Evolutionary conservation across 1,140 invertebrate genomes (phyloP), one percentile per base, ranked within the genome.

Genomic region (Thrips palmi): DNA sequence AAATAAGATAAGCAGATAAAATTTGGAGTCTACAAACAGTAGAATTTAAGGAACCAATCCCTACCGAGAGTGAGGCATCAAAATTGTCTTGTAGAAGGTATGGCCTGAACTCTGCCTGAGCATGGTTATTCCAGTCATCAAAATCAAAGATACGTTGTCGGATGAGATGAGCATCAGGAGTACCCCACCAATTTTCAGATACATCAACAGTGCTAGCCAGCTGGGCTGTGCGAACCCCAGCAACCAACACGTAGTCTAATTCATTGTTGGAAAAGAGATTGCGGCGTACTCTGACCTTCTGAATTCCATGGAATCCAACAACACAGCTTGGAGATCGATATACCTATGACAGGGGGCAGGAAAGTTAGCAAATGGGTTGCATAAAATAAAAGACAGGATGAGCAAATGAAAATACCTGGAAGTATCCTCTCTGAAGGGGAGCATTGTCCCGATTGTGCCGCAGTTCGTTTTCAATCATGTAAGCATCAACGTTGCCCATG

Each of bases 51-150:
- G 17, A 12, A 21, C n/a, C 33, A 31, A 23, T 14, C 42, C 44
- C 47, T 43, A 52, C 62, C 0, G 82, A 86, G n/a, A 82, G 61
- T 40, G 76, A 79, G 0, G 74, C 68, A 43, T 79, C 72, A 47
- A 85, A 71, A 32, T 67, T 63, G 47, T 85, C 70, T 52, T 74
- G 74, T 25, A 74, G 65, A 25, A 96, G 65, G 56, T 77, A 98
- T 0, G 92, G 93, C 40, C 72, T 67, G 56, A 81, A 98, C 14
- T 77, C 67, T 0, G 89, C 91, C 24, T 92, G 71, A 0, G 91
- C 89, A 56, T 91, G 92, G 59, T 89, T 88, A 54, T 98, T 99
- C 94, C 94, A 97, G 53, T 97, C 93, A 57, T 99, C 91, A 63
- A 98, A 97, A 62, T 98, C 96, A 57, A 99, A 98, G 47, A 99